Evolutionary conservation across 2,888 invertebrate species (phyloP).

Genomic region (Diaphora mendica): DNA sequence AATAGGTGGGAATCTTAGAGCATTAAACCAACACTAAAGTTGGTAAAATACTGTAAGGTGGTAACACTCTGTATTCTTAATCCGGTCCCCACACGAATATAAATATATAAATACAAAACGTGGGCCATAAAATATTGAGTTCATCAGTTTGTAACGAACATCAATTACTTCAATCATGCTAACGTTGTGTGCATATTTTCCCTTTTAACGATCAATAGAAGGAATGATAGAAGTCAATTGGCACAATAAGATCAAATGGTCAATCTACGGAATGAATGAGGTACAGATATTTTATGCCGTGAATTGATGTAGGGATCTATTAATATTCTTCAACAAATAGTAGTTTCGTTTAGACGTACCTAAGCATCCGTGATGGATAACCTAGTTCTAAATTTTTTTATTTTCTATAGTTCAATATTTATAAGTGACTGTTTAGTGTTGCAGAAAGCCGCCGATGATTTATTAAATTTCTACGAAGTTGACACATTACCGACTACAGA

Average conservation of each 20-base stretch:
- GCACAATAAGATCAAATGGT: slow-evolving; percentile 64
- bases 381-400: slow-evolving; percentile 21
- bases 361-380: slow-evolving; percentile 34
- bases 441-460: slow-evolving; percentile 32
- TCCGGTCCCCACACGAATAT: background rate
- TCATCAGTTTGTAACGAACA: slow-evolving; percentile 15
- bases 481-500: slow-evolving; percentile 34
- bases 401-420: slow-evolving; percentile 30
- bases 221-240: slow-evolving; percentile 65
- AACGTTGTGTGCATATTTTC: slow-evolving; percentile 18
- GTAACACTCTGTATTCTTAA: background rate
- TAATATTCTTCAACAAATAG: slow-evolving; percentile 37
- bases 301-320: slow-evolving; percentile 38
- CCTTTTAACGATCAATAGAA: slow-evolving; percentile 48
- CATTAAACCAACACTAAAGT: too few species aligned
- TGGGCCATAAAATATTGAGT: background rate
- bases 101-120: background rate
- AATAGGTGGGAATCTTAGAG: too few species aligned
- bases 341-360: slow-evolving; percentile 36
- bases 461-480: slow-evolving; percentile 47
- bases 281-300: slow-evolving; percentile 43
- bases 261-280: slow-evolving; percentile 48
- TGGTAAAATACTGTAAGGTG: too few species aligned
- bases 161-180: slow-evolving; percentile 33
- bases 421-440: slow-evolving; percentile 41